Conservation (phyloP, 2,797 vertebrate genomes). For the Cossypha caffra region DNA sequence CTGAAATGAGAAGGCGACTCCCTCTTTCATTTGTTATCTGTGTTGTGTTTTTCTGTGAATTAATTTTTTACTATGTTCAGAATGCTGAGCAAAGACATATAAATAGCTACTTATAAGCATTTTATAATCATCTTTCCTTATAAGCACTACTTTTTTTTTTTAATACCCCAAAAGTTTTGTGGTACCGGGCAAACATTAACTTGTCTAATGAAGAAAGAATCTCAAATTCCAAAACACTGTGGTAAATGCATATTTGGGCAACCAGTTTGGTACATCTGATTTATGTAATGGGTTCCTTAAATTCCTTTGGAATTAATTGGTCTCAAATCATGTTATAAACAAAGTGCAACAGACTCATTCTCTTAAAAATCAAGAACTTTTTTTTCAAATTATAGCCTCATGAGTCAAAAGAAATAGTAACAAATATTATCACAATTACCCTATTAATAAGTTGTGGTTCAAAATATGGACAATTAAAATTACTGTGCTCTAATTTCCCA, state of each 20-base stretch:
- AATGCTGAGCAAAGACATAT: neutral
- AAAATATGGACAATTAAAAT: neutral
- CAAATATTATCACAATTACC: neutral
- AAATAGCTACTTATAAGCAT: neutral
- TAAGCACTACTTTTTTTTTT: neutral
- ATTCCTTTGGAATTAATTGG: neutral
- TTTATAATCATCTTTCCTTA: neutral
- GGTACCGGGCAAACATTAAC: neutral
- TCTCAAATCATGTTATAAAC: neutral
- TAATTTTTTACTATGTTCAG: neutral
- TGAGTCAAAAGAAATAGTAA: neutral
- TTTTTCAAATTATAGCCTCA: neutral
- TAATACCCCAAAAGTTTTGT: neutral
- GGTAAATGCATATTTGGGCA: neutral
- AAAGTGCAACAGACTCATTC: fast-evolving
- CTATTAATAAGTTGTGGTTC: neutral
- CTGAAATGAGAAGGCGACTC: neutral
- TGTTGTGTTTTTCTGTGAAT: neutral
- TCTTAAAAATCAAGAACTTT: neutral
- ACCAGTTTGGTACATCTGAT: neutral
- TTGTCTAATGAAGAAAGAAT: neutral
- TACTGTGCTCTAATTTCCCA: neutral
- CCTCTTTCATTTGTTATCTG: neutral
- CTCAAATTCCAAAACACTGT: neutral
- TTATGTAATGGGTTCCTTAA: neutral